phyloP scores from a whole-genome alignment of 2,888 invertebrate species.

The Drosophila atroscutellata region DNA sequence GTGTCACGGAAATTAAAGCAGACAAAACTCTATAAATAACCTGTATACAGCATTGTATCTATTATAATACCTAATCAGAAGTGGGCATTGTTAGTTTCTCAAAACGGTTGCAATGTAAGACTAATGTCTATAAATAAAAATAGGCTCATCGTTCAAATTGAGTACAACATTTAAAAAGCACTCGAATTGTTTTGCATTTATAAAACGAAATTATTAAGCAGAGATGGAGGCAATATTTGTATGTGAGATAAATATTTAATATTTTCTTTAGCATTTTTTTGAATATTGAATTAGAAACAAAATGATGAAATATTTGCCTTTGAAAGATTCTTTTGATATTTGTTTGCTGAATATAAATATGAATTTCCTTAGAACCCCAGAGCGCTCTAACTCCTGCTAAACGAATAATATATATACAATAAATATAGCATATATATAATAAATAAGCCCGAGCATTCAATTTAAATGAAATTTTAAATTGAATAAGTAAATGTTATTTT shows the following conservation, averaged over 20 bases:
- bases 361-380: not conserved
- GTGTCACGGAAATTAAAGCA: constrained; percentile 69
- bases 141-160: not conserved
- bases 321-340: not conserved
- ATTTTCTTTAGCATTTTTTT: not conserved
- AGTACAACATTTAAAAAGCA: not conserved
- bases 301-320: not conserved
- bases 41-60: constrained; percentile 6
- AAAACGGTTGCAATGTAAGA: constrained; percentile 9
- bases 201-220: not conserved
- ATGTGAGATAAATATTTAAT: not conserved
- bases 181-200: not conserved
- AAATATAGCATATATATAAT: not conserved
- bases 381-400: not conserved
- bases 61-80: constrained; percentile 8
- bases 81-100: constrained; percentile 6
- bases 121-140: constrained; percentile 1
- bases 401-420: not conserved
- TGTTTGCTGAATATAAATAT: not conserved
- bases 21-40: constrained; percentile 33
- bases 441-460: not conserved
- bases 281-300: not conserved
- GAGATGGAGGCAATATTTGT: not conserved
- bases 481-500: not conserved
- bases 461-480: not conserved